These are phyloP conservation scores for Paedocypris micromegethes DNA, from an alignment of 2,797 vertebrate species.

Conservation along the genomic window DNA sequence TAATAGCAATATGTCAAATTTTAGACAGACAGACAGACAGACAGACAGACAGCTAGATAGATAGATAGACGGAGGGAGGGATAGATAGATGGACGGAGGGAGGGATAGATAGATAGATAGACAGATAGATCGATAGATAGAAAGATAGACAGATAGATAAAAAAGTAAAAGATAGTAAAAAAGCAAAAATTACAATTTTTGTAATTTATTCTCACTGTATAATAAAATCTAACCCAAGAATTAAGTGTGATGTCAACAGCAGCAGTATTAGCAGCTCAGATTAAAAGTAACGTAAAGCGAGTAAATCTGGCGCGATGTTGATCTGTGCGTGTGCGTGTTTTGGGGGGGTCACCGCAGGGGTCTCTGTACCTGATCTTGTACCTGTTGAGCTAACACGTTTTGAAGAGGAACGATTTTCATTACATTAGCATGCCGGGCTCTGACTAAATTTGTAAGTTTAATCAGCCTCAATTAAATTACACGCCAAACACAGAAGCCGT, in stretches of 20 bases:
- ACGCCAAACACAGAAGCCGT: constrained; percentile 37
- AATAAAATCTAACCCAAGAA: neutral
- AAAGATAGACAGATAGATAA: too few species aligned
- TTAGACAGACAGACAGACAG: too few species aligned
- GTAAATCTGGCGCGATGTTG: neutral
- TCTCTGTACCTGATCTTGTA: constrained; percentile 31
- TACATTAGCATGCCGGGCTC: constrained; percentile 44
- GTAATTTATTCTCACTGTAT: too few species aligned
- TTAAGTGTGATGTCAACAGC: neutral
- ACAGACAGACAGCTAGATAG: too few species aligned
- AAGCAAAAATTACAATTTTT: too few species aligned
- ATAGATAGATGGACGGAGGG: too few species aligned
- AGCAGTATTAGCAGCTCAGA: neutral
- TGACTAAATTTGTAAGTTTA: constrained; percentile 52
- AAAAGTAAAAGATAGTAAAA: too few species aligned
- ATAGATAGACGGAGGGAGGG: too few species aligned
- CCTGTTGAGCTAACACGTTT: constrained; percentile 37
- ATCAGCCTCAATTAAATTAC: constrained; percentile 54
- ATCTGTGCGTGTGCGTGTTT: constrained; percentile 14
- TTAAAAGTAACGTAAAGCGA: neutral
- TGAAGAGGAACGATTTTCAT: constrained; percentile 47
- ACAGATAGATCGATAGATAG: too few species aligned
- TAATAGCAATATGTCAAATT: too few species aligned
- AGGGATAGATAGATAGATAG: too few species aligned
- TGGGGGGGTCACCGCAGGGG: constrained; percentile 26